Evolutionary conservation across 2,888 invertebrate species (phyloP).

Genomic region (Acanthoscelides obtectus): DNA sequence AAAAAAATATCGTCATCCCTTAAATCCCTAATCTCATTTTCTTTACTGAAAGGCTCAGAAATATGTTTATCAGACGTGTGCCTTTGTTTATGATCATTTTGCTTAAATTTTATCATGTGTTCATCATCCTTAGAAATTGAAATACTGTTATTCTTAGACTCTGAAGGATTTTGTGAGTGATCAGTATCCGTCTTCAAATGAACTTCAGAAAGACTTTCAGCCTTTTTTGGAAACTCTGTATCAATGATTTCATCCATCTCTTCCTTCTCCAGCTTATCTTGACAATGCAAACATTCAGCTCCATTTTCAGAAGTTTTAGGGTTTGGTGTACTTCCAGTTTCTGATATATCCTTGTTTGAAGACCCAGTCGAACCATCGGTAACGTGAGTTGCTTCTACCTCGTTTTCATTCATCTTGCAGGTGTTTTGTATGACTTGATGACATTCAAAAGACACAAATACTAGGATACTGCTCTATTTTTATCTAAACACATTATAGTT

Average conservation of each 20-base stretch:
- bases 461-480: no score
- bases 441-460: no score
- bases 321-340: background rate
- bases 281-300: background rate
- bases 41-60: background rate
- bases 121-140: background rate
- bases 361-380: background rate
- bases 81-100: background rate
- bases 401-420: background rate
- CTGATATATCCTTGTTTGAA: background rate
- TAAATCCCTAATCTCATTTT: conserved; percentile 8
- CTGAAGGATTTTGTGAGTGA: background rate
- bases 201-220: background rate
- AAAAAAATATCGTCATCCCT: conserved; percentile 13
- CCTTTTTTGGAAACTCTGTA: no score
- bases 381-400: background rate
- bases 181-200: background rate
- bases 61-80: background rate
- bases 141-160: background rate
- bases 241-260: no score
- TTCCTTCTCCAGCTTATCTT: no score
- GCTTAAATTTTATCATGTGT: background rate
- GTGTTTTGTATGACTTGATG: background rate
- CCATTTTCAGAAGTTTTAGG: background rate
- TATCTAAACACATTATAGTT: no score